Evolutionary conservation across 2,797 vertebrate genomes (phyloP).

Genomic region (Antrozous pallidus): DNA sequence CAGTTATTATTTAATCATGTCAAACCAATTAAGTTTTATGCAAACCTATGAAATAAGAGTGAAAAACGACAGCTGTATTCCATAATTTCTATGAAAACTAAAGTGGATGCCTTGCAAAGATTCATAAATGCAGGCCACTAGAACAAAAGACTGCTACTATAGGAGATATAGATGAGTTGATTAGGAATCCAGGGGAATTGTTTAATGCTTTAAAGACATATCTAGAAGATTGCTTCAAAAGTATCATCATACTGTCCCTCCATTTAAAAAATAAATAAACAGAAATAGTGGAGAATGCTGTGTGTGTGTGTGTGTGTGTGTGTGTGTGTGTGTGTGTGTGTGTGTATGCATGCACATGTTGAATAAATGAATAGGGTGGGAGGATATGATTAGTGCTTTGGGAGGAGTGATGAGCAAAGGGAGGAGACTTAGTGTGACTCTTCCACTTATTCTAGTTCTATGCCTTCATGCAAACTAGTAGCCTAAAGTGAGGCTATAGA

Average conservation of each 20-base stretch:
- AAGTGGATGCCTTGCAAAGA: conserved; percentile 12
- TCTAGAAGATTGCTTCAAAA: neutral
- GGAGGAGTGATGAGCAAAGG: neutral
- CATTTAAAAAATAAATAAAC: neutral
- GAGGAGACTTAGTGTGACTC: neutral
- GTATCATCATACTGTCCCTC: neutral
- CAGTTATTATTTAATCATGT: neutral
- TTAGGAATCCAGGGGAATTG: neutral
- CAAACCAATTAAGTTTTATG: neutral
- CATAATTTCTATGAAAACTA: neutral
- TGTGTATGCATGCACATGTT: too few species aligned
- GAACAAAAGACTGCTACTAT: neutral
- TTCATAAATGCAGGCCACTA: neutral
- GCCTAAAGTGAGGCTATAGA: neutral
- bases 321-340: too few species aligned
- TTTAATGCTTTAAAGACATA: neutral
- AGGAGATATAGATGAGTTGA: neutral
- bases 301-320: too few species aligned
- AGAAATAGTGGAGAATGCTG: neutral
- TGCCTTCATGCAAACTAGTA: neutral
- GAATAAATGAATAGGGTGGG: neutral
- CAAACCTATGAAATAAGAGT: neutral
- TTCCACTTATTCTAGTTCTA: neutral
- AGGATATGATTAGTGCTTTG: neutral
- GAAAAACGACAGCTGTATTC: neutral